Evolutionary conservation across 2,797 vertebrate genomes (phyloP).

Genomic region (Sebastes elongatus): DNA sequence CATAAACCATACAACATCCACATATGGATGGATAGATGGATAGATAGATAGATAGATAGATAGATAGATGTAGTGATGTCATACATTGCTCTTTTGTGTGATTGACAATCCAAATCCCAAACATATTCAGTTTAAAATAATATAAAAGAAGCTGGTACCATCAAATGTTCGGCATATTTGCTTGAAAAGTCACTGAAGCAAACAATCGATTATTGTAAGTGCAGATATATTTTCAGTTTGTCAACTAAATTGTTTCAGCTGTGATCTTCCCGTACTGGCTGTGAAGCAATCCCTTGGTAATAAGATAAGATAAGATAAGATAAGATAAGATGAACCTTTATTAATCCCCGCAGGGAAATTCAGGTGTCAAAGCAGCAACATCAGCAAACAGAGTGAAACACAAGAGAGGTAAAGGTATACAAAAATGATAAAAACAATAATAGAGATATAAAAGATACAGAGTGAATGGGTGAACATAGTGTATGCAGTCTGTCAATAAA

Average conservation of each 20-base stretch:
- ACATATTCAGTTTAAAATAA: background rate
- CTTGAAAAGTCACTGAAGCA: too few species aligned
- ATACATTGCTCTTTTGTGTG: background rate
- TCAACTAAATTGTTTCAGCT: background rate
- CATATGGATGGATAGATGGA: background rate
- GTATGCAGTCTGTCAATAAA: too few species aligned
- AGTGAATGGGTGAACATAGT: too few species aligned
- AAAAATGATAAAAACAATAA: too few species aligned
- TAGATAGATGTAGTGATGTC: background rate
- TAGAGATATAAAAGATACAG: too few species aligned
- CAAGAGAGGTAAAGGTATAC: too few species aligned
- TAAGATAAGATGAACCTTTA: too few species aligned
- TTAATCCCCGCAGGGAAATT: too few species aligned
- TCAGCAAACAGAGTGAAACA: too few species aligned
- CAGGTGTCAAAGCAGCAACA: too few species aligned
- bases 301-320: too few species aligned
- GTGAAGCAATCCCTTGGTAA: background rate
- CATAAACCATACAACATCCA: constrained; percentile 7
- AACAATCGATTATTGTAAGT: background rate
- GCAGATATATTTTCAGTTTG: background rate
- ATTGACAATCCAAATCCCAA: background rate
- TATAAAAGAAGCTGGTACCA: background rate
- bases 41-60: background rate
- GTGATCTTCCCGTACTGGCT: background rate
- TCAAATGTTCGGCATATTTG: too few species aligned